phyloP scores from a whole-genome alignment of 2,888 invertebrate species.

The Smittia sp. region DNA sequence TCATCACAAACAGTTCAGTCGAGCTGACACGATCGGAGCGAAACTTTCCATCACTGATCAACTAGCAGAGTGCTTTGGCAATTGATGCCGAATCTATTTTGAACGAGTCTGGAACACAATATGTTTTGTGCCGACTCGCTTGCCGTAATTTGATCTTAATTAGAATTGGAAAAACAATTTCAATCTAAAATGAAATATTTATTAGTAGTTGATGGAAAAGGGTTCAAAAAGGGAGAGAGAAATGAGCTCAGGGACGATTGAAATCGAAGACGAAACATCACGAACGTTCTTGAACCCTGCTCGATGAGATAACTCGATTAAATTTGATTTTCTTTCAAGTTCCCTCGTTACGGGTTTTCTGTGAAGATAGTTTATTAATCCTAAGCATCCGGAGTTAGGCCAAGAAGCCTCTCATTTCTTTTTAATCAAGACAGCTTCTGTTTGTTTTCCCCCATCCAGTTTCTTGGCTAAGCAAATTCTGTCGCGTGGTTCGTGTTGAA shows the following conservation, averaged over 20 bases:
- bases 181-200: slow-evolving; percentile 15
- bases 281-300: not conserved
- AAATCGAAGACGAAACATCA: not conserved
- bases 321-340: not conserved
- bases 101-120: not conserved
- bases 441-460: no score
- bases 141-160: slow-evolving; percentile 15
- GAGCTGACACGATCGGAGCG: no score
- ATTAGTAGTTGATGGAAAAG: slow-evolving; percentile 15
- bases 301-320: slow-evolving; percentile 1
- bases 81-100: not conserved
- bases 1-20: no score
- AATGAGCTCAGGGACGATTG: not conserved
- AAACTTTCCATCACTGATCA: no score
- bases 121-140: not conserved
- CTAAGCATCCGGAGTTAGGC: not conserved
- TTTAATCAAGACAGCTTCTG: slow-evolving; percentile 27
- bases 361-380: slow-evolving; percentile 1
- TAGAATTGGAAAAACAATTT: slow-evolving; percentile 16
- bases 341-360: not conserved
- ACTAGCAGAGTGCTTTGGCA: no score
- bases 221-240: not conserved
- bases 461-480: not conserved
- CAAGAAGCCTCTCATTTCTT: not conserved
- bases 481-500: not conserved